Percentiles rank a stretch among this genome's conserved stretches.
These are phyloP conservation scores for Synergus laeviventris DNA, from an alignment of 2,888 invertebrate genomes.

Conservation along the genomic window DNA sequence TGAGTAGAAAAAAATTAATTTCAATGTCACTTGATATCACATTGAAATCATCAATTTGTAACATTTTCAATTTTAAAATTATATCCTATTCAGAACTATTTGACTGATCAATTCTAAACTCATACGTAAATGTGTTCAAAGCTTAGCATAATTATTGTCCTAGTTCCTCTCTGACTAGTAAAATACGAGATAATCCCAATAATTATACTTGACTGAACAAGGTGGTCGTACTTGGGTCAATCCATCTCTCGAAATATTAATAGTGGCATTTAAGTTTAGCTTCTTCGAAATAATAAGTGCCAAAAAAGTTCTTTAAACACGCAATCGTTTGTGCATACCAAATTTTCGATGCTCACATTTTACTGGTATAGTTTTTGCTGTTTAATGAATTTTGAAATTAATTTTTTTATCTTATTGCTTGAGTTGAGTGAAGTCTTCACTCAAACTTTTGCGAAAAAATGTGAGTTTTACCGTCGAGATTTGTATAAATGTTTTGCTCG, in stretches of 20 bases:
- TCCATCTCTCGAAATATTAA: constrained; percentile 21
- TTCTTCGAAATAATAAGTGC: constrained; percentile 58
- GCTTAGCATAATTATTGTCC: not conserved
- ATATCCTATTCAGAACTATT: not conserved
- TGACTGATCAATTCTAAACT: constrained; percentile 16
- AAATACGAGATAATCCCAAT: not conserved
- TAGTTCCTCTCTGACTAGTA: not conserved
- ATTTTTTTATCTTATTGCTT: not conserved
- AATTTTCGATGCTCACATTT: constrained; percentile 19
- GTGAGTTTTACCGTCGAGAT: constrained; percentile 41
- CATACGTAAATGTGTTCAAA: constrained; percentile 8
- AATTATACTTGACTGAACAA: not conserved
- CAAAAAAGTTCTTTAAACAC: constrained; percentile 50
- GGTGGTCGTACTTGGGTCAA: not conserved
- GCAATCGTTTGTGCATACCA: not conserved
- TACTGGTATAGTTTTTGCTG: not conserved
- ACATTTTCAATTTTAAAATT: too few species aligned
- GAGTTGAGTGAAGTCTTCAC: not conserved
- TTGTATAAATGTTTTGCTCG: constrained; percentile 53
- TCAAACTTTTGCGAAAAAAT: constrained; percentile 12
- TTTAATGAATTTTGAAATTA: not conserved
- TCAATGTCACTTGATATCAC: too few species aligned
- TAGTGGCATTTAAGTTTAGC: constrained; percentile 32
- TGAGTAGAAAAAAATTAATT: too few species aligned
- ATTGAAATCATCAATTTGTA: too few species aligned